A percentile compares a stretch with the other conserved stretches of the same genome.
These are phyloP conservation scores for Charanyca ferruginea DNA, from an alignment of 2,888 invertebrate species.

Conservation along the genomic window DNA sequence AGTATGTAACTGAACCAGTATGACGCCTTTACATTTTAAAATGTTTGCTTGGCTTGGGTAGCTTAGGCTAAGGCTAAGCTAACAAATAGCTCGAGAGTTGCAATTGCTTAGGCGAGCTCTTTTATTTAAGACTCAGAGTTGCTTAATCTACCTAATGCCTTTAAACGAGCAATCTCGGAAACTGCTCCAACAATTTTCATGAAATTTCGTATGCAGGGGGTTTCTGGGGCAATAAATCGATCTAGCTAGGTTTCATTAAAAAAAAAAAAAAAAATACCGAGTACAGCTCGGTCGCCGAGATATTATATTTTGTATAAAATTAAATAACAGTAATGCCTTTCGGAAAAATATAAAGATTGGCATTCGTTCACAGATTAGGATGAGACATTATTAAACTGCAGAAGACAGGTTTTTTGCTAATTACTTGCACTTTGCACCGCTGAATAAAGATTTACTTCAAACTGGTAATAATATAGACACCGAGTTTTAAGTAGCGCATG, in stretches of 20 bases:
- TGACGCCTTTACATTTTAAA: constrained; percentile 45
- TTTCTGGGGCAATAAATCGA: too few relatives aligned
- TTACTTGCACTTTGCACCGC: background rate
- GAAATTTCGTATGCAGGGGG: too few relatives aligned
- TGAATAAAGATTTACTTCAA: background rate
- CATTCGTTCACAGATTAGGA: background rate
- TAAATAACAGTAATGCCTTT: too few relatives aligned
- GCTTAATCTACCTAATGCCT: background rate
- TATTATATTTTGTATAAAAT: too few relatives aligned
- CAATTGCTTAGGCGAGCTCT: background rate
- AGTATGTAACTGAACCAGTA: constrained; percentile 50
- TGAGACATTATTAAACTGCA: background rate
- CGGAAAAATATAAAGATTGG: too few relatives aligned
- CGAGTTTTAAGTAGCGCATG: background rate
- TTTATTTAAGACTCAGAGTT: constrained; percentile 4
- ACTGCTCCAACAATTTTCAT: too few relatives aligned
- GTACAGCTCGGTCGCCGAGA: too few relatives aligned
- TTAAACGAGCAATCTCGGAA: too few relatives aligned
- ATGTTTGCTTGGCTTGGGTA: constrained; percentile 23
- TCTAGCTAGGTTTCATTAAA: too few relatives aligned
- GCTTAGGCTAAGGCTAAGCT: constrained; percentile 6
- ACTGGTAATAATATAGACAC: background rate
- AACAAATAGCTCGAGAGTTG: constrained; percentile 3
- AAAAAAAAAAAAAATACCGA: too few relatives aligned
- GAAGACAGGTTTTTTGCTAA: background rate